Evolutionary conservation across 2,888 invertebrate species (phyloP).

Genomic region (Tanytarsus gracilentus): DNA sequence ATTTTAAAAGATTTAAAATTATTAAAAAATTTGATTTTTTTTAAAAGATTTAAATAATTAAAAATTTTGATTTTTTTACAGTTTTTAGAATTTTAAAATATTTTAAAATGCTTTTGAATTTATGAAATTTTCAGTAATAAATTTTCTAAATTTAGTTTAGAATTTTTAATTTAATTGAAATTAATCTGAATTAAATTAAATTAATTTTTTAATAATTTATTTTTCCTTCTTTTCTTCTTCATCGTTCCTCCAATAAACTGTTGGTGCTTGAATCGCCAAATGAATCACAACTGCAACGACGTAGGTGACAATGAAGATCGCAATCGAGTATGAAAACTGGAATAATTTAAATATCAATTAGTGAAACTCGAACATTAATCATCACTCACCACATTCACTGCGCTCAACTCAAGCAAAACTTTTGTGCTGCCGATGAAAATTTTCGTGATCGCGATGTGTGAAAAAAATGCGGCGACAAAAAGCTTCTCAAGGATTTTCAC

Average conservation of each 20-base stretch:
- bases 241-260: neutral
- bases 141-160: no score
- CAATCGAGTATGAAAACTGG: neutral
- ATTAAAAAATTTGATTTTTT: no score
- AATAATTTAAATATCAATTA: neutral
- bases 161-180: no score
- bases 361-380: neutral
- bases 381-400: neutral
- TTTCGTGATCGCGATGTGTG: neutral
- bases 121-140: no score
- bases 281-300: neutral
- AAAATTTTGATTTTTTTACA: no score
- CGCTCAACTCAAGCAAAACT: neutral
- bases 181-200: no score
- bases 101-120: no score
- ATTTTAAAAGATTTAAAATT: no score
- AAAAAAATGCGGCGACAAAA: neutral
- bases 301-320: neutral
- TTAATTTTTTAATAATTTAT: neutral
- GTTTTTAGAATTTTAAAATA: no score
- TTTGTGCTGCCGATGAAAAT: neutral
- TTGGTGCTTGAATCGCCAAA: neutral
- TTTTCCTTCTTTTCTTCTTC: neutral
- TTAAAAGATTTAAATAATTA: no score
- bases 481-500: neutral